Conservation (phyloP, 2,797 vertebrate species). For the Manis crassicaudata region DNA sequence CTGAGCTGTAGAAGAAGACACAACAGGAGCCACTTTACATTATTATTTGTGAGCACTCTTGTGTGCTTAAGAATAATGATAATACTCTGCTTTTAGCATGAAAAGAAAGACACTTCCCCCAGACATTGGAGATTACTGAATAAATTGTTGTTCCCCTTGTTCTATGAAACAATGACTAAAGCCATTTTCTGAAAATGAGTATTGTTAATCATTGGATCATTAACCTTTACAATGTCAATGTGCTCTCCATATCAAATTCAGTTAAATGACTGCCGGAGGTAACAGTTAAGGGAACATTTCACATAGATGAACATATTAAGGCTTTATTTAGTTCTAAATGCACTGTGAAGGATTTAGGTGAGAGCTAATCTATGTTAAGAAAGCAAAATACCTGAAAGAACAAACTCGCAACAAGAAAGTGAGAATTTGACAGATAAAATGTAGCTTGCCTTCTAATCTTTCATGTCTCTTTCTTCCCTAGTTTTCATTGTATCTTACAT, state of each 20-base stretch:
- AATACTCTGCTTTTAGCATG: conserved; percentile 59
- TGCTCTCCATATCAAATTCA: conserved; percentile 82
- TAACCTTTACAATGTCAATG: conserved; percentile 90
- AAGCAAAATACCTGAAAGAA: conserved; percentile 66
- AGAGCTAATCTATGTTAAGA: conserved; percentile 70
- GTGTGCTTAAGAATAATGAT: conserved; percentile 47
- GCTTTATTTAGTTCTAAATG: conserved; percentile 88
- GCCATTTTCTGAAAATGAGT: conserved; percentile 83
- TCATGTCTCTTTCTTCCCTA: background rate
- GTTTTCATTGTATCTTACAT: background rate
- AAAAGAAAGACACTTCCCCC: conserved; percentile 59
- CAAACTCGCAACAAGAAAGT: conserved; percentile 50
- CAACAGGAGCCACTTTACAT: background rate
- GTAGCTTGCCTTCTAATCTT: background rate
- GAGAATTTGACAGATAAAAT: conserved; percentile 31
- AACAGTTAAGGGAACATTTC: conserved; percentile 86
- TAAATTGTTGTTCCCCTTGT: conserved; percentile 70
- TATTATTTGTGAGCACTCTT: conserved; percentile 51
- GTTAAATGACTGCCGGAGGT: conserved; percentile 84
- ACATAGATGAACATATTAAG: conserved; percentile 86
- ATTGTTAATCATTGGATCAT: conserved; percentile 88
- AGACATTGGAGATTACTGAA: conserved; percentile 59
- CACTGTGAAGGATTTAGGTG: conserved; percentile 86
- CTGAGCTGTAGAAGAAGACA: background rate
- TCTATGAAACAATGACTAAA: conserved; percentile 80